These are phyloP conservation scores for Todiramphus chloris DNA, from an alignment of 2,113 vertebrate genomes.

Conservation along the genomic window DNA sequence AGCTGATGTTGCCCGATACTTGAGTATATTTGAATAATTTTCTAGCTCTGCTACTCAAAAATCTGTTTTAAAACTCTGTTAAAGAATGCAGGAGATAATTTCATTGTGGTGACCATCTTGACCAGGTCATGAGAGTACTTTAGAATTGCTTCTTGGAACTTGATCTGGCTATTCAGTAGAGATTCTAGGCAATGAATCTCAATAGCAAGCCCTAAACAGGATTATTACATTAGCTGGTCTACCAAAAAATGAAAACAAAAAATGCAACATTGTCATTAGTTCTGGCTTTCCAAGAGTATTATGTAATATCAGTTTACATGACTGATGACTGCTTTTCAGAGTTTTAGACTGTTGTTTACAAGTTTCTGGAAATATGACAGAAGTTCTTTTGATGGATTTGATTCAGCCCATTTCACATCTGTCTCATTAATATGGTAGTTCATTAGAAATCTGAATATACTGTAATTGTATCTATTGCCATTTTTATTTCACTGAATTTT, in stretches of 20 bases:
- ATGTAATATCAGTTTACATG: background rate
- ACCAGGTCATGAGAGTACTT: background rate
- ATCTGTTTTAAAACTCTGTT: background rate
- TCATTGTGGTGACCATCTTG: background rate
- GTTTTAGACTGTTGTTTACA: conserved; percentile 31
- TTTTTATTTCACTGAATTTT: conserved; percentile 41
- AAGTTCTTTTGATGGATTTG: conserved; percentile 37
- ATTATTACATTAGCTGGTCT: background rate
- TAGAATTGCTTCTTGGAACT: background rate
- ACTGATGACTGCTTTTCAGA: conserved; percentile 21
- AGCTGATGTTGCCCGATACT: background rate
- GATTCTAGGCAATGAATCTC: background rate
- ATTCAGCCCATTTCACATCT: conserved; percentile 48
- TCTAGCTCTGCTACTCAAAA: background rate
- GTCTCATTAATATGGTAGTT: conserved; percentile 21
- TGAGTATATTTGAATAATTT: background rate
- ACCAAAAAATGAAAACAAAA: background rate
- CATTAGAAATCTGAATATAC: conserved; percentile 45
- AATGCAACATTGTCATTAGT: background rate
- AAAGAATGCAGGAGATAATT: background rate
- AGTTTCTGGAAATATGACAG: conserved; percentile 19
- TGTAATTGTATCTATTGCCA: conserved; percentile 43
- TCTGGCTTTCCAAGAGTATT: background rate
- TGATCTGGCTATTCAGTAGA: background rate
- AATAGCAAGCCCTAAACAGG: background rate